Evolutionary conservation across 2,113 vertebrate species (phyloP).

Genomic region (Vicugna pacos): DNA sequence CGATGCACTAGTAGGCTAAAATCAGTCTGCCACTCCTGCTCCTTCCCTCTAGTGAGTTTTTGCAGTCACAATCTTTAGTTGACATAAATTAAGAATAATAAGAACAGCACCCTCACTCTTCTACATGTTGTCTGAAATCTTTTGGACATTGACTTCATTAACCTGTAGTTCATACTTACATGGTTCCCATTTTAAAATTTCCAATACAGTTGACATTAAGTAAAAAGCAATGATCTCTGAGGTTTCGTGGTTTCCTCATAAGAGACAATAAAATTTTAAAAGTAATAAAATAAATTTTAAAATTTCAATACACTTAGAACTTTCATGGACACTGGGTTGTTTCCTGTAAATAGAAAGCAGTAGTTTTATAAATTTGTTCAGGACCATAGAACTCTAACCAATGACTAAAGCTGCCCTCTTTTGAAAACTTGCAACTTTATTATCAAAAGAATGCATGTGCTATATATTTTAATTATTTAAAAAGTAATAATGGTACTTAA

Average conservation of each 20-base stretch:
- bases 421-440: slow-evolving; percentile 2
- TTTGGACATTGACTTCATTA: background rate
- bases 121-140: background rate
- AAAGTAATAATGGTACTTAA: background rate
- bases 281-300: background rate
- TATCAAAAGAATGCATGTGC: background rate
- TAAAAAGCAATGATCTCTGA: background rate
- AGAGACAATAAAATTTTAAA: background rate
- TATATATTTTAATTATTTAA: background rate
- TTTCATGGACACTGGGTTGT: background rate
- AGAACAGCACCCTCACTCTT: background rate
- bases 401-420: background rate
- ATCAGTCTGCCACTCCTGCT: background rate
- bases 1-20: background rate
- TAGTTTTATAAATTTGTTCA: background rate
- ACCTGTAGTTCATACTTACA: background rate
- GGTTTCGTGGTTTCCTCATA: background rate
- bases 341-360: background rate
- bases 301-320: background rate
- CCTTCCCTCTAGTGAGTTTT: slow-evolving; percentile 7
- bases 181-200: background rate
- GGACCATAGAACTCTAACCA: background rate
- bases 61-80: background rate
- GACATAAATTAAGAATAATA: background rate
- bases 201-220: background rate